Conservation (phyloP, 1,140 invertebrate genomes). For the Plutomurus gul region DNA sequence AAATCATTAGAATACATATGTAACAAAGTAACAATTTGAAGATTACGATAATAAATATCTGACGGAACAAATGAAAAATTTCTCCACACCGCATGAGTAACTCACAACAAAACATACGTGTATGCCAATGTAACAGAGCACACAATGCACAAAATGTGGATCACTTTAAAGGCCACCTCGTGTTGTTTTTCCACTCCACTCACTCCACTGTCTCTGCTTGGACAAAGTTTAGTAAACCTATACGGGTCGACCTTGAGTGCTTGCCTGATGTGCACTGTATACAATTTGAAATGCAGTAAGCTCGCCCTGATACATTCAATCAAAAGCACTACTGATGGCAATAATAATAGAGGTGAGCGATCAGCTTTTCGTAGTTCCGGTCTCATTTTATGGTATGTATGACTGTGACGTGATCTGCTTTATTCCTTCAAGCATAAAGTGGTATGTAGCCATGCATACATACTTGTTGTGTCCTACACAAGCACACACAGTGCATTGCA, state of each 20-base stretch:
- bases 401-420: background rate
- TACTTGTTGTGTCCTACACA: too few relatives aligned
- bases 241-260: too few relatives aligned
- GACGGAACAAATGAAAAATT: background rate
- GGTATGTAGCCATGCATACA: background rate
- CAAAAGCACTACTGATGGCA: too few relatives aligned
- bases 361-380: conserved; percentile 8
- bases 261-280: too few relatives aligned
- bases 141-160: background rate
- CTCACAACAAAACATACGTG: background rate
- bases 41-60: too few relatives aligned
- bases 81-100: background rate
- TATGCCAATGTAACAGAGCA: background rate
- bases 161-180: background rate
- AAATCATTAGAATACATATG: conserved; percentile 7
- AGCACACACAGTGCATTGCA: too few relatives aligned
- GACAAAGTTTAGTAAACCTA: too few relatives aligned
- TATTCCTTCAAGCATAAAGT: background rate
- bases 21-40: too few relatives aligned
- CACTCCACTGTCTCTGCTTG: background rate
- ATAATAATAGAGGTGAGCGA: background rate
- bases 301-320: too few relatives aligned
- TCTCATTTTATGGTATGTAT: background rate
- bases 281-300: too few relatives aligned
- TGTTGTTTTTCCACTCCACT: conserved; percentile 7